Evolutionary conservation across 1,140 invertebrate species (phyloP).

Genomic region (Drosophila parvula): DNA sequence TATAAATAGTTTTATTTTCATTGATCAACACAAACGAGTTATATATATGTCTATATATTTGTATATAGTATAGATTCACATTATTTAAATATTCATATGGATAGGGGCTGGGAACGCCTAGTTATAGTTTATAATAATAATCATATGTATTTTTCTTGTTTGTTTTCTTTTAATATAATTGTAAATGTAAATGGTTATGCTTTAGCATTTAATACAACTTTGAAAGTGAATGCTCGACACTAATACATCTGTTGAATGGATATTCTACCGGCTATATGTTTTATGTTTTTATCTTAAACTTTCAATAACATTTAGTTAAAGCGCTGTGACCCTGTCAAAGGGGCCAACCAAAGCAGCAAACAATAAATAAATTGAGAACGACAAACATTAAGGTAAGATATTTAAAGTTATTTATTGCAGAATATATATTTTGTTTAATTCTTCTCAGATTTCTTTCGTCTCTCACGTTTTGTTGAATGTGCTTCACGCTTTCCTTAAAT

Average conservation of each 20-base stretch:
- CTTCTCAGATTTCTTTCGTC: conserved; percentile 38
- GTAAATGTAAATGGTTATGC: conserved; percentile 27
- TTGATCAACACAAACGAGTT: conserved; percentile 72
- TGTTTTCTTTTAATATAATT: background rate
- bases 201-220: conserved; percentile 63
- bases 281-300: conserved; percentile 45
- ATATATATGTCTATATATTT: conserved; percentile 36
- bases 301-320: conserved; percentile 45
- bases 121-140: conserved; percentile 44
- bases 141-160: conserved; percentile 58
- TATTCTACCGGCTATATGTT: conserved; percentile 17
- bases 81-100: conserved; percentile 41
- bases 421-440: conserved; percentile 20
- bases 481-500: conserved; percentile 48
- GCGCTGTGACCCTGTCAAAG: conserved; percentile 24
- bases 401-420: conserved; percentile 54
- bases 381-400: conserved; percentile 50
- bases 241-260: conserved; percentile 26
- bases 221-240: conserved; percentile 46
- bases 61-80: conserved; percentile 41
- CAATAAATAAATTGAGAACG: conserved; percentile 52
- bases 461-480: conserved; percentile 52
- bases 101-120: conserved; percentile 23
- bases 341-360: conserved; percentile 49
- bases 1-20: conserved; percentile 76